Evolutionary conservation across 2,888 invertebrate genomes (phyloP), one percentile per base, ranked within the genome.

Genomic region (Leptopilina drosophilae): DNA sequence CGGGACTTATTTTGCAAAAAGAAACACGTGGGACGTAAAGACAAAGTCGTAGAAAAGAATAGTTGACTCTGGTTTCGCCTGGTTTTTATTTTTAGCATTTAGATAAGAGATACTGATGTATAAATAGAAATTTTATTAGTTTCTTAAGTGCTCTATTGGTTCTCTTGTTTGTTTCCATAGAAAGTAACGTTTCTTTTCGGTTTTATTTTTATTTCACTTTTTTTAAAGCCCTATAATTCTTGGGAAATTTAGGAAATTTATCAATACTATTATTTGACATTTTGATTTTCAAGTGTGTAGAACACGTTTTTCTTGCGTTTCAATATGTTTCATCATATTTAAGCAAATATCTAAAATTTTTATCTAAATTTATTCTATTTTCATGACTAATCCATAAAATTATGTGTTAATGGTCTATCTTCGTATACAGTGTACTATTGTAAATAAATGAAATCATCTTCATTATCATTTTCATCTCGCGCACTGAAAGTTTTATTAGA

Each of bases 81-180:
- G 49, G 33, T 14, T 69, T 14, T 69, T 53, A 69, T 69, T 69
- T 69, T 69, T 69, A 69, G 33, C 7, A 5, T 69, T 49, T 69
- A 69, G 69, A 69, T 69, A 69, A 69, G 69, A 53, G n/a, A 33
- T 69, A 49, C 53, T 6, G 53, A 20, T 69, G 26, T 69, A 53
- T 49, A 46, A 56, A 69, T 69, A 46, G 56, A 40, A 15, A 59
- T 56, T 78, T 73, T 14, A n/a, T n/a, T 64, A 33, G 26, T 53
- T 42, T 20, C 9, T 15, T 15, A 46, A 62, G 77, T 75, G 49
- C 65, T 75, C 8, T 46, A 5, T 9, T 3, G n/a, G 26, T 69
- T 26, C 14, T 53, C 53, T n/a, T 69, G 33, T 14, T 12, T 46
- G 7, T 42, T 33, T 53, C 62, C 20, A 9, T 62, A 20, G 9